Evolutionary conservation across 2,113 vertebrate genomes (phyloP), one percentile per base, ranked within the genome.

Genomic region (Haemorhous mexicanus): DNA sequence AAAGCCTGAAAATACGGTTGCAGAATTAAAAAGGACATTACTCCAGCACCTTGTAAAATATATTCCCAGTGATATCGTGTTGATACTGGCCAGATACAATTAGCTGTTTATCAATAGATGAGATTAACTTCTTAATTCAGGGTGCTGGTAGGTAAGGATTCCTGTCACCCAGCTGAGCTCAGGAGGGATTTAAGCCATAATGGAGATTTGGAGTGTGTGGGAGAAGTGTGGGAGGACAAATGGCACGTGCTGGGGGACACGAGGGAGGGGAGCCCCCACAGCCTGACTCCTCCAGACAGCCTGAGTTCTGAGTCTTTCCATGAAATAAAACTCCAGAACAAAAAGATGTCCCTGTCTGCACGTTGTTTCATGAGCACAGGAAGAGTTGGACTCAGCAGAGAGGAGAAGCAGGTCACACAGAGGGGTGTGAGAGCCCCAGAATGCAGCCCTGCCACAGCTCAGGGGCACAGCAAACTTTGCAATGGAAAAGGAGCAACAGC

Each of bases 111-210:
- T 92, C 32, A 2, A 64, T 39, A 43, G 56, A 20, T 75, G 78
- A 92, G 93, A 94, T 92, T 91, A 94, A 89, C 52, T 94, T 73
- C 87, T 85, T 84, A 93, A 81, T 84, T 94, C 85, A 37, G 37
- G 88, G 47, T 13, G 55, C 56, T 47, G 27, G 47, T 33, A 41
- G 68, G n/a, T 66, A 53, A 84, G 53, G 83, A 84, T 78, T 90
- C 41, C 75, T 90, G 68, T 59, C 85, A 74, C 52, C 63, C 72
- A 46, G 0, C 1, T 39, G 61, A 81, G 79, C 56, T 84, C 41
- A 88, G 59, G 55, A 52, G 41, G 61, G 75, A 78, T 95, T 93
- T 84, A 84, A 92, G 66, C 27, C n/a, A 5, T 32, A 39, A 52
- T 16, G 39, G 68, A 62, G 76, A 84, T 92, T 53, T 80, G 73